Evolutionary conservation across 1,140 invertebrate genomes (phyloP).

Genomic region (Lucilia cuprina): DNA sequence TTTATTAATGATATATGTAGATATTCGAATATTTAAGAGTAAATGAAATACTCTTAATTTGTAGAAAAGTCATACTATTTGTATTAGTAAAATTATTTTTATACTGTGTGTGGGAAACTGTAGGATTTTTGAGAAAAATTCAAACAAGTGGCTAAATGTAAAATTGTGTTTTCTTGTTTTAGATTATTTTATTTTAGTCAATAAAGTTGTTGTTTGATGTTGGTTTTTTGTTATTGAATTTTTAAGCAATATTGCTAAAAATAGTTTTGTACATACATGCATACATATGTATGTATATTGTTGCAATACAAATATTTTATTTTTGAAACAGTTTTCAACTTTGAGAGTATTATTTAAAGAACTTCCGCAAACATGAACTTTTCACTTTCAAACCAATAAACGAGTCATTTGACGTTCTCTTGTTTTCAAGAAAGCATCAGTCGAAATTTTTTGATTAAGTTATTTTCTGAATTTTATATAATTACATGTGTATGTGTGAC

Average conservation of each 20-base stretch:
- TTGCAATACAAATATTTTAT: neutral
- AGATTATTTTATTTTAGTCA: neutral
- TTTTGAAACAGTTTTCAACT: neutral
- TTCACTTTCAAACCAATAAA: neutral
- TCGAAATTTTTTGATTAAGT: neutral
- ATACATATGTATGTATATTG: neutral
- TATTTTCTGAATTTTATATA: neutral
- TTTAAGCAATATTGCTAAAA: neutral
- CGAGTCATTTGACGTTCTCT: neutral
- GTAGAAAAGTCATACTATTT: neutral
- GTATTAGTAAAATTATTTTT: too few species aligned
- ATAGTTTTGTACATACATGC: neutral
- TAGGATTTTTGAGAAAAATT: neutral
- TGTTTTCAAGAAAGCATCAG: neutral
- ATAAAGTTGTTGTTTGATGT: neutral
- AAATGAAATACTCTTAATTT: neutral
- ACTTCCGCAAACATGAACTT: neutral
- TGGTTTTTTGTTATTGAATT: neutral
- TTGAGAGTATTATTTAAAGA: neutral
- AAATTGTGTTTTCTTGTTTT: neutral
- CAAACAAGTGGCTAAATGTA: slow-evolving; percentile 17
- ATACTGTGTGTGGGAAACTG: neutral
- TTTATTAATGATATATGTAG: neutral
- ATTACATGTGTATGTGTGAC: neutral
- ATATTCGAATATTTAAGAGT: neutral